Evolutionary conservation across 2,113 vertebrate genomes (phyloP).

Genomic region (Rousettus leschenaultii): DNA sequence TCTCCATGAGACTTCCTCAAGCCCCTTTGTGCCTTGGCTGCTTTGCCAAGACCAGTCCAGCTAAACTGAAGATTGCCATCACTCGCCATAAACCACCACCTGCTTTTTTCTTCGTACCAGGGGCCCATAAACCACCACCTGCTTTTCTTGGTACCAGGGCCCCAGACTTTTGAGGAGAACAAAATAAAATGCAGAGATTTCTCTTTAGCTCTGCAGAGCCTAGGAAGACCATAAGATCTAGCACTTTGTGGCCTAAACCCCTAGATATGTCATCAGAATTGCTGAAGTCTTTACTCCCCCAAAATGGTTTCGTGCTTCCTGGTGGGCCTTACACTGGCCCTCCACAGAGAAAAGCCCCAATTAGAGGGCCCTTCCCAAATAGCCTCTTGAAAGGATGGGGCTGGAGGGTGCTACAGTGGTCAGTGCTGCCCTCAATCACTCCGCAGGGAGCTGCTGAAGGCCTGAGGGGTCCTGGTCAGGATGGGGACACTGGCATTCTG

Average conservation of each 20-base stretch:
- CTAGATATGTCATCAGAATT: background rate
- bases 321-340: background rate
- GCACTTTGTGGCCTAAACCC: background rate
- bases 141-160: background rate
- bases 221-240: background rate
- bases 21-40: background rate
- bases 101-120: background rate
- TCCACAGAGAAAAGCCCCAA: background rate
- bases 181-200: background rate
- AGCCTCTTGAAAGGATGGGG: background rate
- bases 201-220: background rate
- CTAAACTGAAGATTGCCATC: background rate
- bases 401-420: background rate
- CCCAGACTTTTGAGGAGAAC: background rate
- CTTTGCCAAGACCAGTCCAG: background rate
- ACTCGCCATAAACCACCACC: background rate
- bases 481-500: background rate
- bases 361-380: background rate
- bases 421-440: background rate
- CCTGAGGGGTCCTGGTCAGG: background rate
- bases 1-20: slow-evolving; percentile 33
- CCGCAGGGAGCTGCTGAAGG: background rate
- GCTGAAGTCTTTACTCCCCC: background rate
- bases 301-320: background rate
- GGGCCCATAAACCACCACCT: background rate